A percentile compares a stretch with the other conserved stretches of the same genome.
These are phyloP conservation scores for Leucophenga maculata DNA, from an alignment of 2,888 invertebrate genomes.

Conservation along the genomic window DNA sequence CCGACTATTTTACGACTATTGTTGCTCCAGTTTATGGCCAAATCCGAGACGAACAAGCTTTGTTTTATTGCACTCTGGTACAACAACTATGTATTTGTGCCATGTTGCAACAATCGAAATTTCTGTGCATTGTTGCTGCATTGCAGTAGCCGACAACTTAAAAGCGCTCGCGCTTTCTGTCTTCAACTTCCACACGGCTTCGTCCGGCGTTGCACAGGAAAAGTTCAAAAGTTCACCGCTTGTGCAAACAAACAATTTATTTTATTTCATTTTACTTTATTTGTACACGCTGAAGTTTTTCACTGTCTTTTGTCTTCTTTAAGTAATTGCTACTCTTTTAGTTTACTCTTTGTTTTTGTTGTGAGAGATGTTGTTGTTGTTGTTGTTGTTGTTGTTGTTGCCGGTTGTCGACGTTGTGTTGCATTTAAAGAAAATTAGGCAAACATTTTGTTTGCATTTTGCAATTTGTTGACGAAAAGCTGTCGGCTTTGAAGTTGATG, in stretches of 20 bases:
- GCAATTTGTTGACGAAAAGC: constrained; percentile 39
- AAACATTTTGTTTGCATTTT: constrained; percentile 38
- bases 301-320: constrained; percentile 32
- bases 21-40: constrained; percentile 16
- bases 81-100: background rate
- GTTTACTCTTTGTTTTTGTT: no score
- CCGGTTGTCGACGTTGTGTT: background rate
- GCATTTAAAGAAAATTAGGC: constrained; percentile 40
- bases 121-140: constrained; percentile 25
- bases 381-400: constrained; percentile 1
- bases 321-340: constrained; percentile 59
- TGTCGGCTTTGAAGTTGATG: constrained; percentile 10
- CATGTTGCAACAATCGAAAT: background rate
- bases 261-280: constrained; percentile 34
- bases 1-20: background rate
- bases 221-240: constrained; percentile 64
- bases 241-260: constrained; percentile 65
- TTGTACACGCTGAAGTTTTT: background rate
- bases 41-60: background rate
- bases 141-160: constrained; percentile 39
- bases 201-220: background rate
- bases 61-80: constrained; percentile 16
- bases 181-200: no score
- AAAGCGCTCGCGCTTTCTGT: no score
- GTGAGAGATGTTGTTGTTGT: constrained; percentile 5